Percentiles rank a stretch among this genome's conserved stretches.
phyloP scores from a whole-genome alignment of 2,888 invertebrate species.

The Rhimphoctona megacephalus region DNA sequence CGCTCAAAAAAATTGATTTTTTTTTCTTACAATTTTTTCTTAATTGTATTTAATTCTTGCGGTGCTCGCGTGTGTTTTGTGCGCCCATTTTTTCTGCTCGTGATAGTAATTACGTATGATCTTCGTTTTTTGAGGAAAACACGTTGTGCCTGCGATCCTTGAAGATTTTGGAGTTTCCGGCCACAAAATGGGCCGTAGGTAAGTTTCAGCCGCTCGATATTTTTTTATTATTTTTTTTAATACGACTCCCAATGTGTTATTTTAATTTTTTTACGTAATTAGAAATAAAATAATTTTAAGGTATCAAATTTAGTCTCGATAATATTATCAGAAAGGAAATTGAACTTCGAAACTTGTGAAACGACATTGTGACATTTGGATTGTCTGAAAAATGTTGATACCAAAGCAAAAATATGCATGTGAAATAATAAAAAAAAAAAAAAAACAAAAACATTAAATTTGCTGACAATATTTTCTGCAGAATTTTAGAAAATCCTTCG shows the following conservation, averaged over 20 bases:
- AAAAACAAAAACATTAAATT: too few relatives aligned
- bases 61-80: slow-evolving; percentile 54
- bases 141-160: slow-evolving; percentile 7
- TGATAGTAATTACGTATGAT: slow-evolving; percentile 20
- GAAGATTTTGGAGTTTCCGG: slow-evolving; percentile 44
- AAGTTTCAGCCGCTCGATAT: background rate
- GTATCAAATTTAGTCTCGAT: background rate
- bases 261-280: background rate
- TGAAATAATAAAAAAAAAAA: background rate
- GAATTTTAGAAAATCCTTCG: background rate
- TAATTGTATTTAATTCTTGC: background rate
- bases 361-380: background rate
- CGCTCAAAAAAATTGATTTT: background rate
- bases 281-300: background rate
- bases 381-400: background rate
- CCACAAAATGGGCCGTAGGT: slow-evolving; percentile 53
- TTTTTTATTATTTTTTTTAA: too few relatives aligned
- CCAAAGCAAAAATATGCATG: background rate
- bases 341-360: background rate
- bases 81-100: slow-evolving; percentile 21
- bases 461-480: background rate
- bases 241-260: too few relatives aligned
- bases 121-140: slow-evolving; percentile 24
- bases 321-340: background rate
- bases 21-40: slow-evolving; percentile 17